A percentile compares a stretch with the other conserved stretches of the same genome.
Evolutionary conservation across 2,797 vertebrate genomes (phyloP).

Genomic region (Octomys mimax): DNA sequence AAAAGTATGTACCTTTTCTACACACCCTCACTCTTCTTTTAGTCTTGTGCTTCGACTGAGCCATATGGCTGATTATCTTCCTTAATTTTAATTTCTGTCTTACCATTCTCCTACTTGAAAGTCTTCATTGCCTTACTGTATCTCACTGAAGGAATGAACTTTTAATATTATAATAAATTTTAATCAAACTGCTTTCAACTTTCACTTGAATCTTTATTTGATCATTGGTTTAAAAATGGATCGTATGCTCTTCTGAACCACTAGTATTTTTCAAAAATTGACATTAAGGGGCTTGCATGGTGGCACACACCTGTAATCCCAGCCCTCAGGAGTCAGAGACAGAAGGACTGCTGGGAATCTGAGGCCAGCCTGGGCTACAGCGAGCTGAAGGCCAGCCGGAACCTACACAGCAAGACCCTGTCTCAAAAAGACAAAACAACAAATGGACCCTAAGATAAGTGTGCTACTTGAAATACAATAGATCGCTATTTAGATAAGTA

Average conservation of each 20-base stretch:
- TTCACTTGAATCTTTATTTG: not conserved
- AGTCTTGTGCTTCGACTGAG: not conserved
- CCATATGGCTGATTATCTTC: not conserved
- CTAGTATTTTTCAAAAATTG: not conserved
- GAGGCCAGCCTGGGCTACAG: too few relatives aligned
- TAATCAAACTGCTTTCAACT: not conserved
- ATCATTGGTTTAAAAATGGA: not conserved
- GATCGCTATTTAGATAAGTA: not conserved
- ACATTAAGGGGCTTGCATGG: not conserved
- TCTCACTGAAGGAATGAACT: not conserved
- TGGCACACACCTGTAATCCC: too few relatives aligned
- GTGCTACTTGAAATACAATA: conserved; percentile 7
- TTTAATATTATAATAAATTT: not conserved
- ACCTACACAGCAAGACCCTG: too few relatives aligned
- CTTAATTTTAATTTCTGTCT: not conserved
- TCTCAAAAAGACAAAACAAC: too few relatives aligned
- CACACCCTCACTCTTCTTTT: not conserved
- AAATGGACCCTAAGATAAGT: not conserved
- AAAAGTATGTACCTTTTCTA: not conserved
- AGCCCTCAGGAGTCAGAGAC: too few relatives aligned
- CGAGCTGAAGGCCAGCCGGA: too few relatives aligned
- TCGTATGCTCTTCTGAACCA: not conserved
- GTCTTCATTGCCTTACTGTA: not conserved
- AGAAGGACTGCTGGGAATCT: too few relatives aligned
- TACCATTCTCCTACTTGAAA: not conserved